phyloP scores from a whole-genome alignment of 35 echinoderm and acorn worm species.

The Holothuria glaberrima region DNA sequence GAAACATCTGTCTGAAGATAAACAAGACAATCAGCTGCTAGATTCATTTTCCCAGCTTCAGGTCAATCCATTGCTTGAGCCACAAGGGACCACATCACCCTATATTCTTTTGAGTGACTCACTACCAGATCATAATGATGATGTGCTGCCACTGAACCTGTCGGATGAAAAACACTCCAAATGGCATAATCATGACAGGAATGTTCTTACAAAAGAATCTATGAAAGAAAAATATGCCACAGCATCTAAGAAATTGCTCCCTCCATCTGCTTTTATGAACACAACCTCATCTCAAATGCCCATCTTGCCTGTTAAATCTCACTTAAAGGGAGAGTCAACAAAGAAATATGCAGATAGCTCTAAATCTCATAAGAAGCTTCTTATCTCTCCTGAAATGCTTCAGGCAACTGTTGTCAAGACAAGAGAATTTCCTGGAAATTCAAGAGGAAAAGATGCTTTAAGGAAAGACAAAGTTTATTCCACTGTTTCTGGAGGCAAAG shows the following conservation, averaged over 20 bases:
- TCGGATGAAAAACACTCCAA: too few relatives aligned
- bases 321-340: too few relatives aligned
- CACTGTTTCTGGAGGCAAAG: too few relatives aligned
- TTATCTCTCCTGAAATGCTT: background rate
- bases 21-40: too few relatives aligned
- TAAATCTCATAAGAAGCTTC: too few relatives aligned
- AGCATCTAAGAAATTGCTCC: background rate
- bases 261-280: conserved; percentile 36
- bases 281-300: too few relatives aligned
- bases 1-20: too few relatives aligned
- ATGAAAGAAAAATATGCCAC: background rate
- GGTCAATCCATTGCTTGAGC: background rate
- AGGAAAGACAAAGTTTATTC: too few relatives aligned
- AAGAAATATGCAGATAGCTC: background rate
- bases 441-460: background rate
- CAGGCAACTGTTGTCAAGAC: background rate
- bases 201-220: background rate
- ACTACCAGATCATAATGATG: too few relatives aligned
- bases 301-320: too few relatives aligned
- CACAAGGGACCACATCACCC: background rate
- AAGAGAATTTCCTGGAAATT: background rate
- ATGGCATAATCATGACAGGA: background rate
- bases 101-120: background rate
- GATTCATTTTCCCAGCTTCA: too few relatives aligned
- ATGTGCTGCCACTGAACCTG: too few relatives aligned